Evolutionary conservation across 2,797 vertebrate species (phyloP).

Genomic region (Acestrorhynchus altus): DNA sequence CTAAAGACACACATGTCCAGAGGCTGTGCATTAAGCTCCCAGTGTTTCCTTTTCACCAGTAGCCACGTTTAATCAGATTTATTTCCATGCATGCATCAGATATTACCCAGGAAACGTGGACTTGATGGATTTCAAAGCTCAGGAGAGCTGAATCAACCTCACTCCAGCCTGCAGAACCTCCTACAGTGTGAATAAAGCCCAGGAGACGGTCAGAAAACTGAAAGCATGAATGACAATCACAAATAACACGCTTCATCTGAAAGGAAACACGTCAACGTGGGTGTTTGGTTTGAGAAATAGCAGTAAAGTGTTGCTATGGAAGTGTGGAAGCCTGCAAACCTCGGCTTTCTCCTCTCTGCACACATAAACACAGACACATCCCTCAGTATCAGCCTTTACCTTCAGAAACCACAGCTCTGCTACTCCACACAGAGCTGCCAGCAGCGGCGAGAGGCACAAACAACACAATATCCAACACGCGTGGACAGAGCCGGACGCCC

Average conservation of each 20-base stretch:
- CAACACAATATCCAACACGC: not conserved
- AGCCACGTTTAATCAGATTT: no score
- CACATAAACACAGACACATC: not conserved
- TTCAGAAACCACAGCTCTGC: not conserved
- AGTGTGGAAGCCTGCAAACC: not conserved
- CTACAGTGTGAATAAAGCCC: not conserved
- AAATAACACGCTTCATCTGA: not conserved
- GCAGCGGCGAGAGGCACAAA: not conserved
- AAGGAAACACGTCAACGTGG: no score
- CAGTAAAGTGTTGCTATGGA: not conserved
- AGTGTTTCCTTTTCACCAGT: no score
- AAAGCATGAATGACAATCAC: not conserved
- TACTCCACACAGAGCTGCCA: not conserved
- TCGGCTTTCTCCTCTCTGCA: not conserved
- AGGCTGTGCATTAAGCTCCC: no score
- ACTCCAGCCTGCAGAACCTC: not conserved
- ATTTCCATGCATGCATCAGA: no score
- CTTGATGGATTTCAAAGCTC: not conserved
- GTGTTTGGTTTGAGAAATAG: not conserved
- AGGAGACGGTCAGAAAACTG: not conserved
- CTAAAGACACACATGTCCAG: not conserved
- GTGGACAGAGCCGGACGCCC: not conserved
- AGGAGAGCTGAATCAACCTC: not conserved
- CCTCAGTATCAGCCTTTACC: constrained; percentile 2
- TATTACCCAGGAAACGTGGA: no score